Base-by-base conservation (phyloP, 2,888 invertebrate genomes). In the Cremastinae sp. region DNA sequence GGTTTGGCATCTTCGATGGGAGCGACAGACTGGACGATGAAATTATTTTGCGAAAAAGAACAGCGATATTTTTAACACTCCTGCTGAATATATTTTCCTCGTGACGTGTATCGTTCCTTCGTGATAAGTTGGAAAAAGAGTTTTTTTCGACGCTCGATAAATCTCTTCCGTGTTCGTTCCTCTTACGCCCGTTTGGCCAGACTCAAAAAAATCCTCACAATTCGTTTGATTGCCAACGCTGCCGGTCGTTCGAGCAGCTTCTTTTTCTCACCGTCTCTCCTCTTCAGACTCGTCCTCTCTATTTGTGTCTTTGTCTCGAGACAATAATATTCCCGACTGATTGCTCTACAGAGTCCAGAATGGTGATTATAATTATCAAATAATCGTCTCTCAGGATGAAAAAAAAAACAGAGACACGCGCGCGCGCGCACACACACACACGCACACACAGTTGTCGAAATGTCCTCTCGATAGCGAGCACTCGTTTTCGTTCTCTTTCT, bases 1-100 rank as follows among this genome's bases (percentile, higher is more conserved):
- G 64, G 72, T 70, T 79, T 79, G 72, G 79, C 81, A 84, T 83
- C 71, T 80, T 78, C 77, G 69, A 49, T 58, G 45, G 74, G 56
- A 66, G 55, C 51, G 35, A 64, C 37, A 37, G 72, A 74, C 69
- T 77, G 66, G 71, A 74, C 69, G 61, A 74, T 12, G 14, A 43
- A 20, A 39, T 41, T 9, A 58, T 12, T 64, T 49, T 47, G 12
- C 35, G 51, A 66, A 2, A 43, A 28, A 47, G 61, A 64, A 62
- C 73, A 78, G 58, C 22, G 51, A 70, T 12, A 14, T 20, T 51
- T 53, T 59, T 37, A 55, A 55, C 45, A 69, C 49, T 16, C 39
- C 28, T 62, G 20, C 58, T 53, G 65, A 56, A 64, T 37, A 56
- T 18, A 66, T 59, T 72, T 65, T 55, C 68, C 20, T 66, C 53